Evolutionary conservation across 1,140 invertebrate species (phyloP).

Genomic region (Lerema accius): DNA sequence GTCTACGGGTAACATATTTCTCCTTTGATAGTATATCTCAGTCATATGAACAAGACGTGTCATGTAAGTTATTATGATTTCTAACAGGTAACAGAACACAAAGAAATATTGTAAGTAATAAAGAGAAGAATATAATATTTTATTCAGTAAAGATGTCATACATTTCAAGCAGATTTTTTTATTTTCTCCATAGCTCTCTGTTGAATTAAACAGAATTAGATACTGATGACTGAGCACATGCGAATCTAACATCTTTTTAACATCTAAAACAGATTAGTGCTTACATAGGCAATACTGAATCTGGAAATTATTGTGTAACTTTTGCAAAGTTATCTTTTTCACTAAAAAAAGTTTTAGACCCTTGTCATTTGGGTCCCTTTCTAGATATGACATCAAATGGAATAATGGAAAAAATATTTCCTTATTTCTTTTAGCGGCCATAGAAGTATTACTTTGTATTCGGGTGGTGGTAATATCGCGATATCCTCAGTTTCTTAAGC

Average conservation of each 20-base stretch:
- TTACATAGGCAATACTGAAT: not conserved
- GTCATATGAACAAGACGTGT: not conserved
- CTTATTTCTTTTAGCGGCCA: conserved; percentile 13
- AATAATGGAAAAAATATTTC: conserved; percentile 23
- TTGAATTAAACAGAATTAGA: no score
- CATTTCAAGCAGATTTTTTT: no score
- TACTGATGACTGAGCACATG: no score
- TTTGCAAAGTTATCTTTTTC: conserved; percentile 1
- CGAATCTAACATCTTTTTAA: no score
- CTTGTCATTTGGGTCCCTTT: conserved; percentile 16
- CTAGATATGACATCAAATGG: conserved; percentile 28
- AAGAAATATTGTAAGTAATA: no score
- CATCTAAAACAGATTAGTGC: no score
- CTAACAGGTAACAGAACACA: no score
- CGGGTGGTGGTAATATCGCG: conserved; percentile 49
- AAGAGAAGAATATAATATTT: no score
- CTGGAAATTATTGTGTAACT: not conserved
- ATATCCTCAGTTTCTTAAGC: conserved; percentile 68
- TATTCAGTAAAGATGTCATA: no score
- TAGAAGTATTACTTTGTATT: conserved; percentile 47
- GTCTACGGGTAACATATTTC: not conserved
- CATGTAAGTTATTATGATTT: no score
- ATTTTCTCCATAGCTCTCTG: no score
- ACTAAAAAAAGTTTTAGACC: conserved; percentile 22
- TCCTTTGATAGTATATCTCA: not conserved